These are phyloP conservation scores for Zaprionus ghesquierei DNA, from an alignment of 1,140 invertebrate genomes.

Conservation along the genomic window DNA sequence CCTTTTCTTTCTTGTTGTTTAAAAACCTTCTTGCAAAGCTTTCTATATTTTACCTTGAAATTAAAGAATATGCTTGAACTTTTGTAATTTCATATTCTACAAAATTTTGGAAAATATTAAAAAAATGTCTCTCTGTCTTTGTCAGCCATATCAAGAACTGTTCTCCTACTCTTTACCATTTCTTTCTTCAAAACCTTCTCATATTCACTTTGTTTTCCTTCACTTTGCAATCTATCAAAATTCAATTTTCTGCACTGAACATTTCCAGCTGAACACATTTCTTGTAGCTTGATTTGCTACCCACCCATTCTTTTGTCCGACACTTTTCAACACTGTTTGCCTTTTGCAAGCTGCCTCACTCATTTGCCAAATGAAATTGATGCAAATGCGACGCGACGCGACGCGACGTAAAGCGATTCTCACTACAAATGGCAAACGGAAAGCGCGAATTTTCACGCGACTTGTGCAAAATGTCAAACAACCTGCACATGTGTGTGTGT, in stretches of 20 bases:
- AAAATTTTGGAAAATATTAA: no score
- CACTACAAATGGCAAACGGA: constrained; percentile 12
- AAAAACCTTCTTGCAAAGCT: no score
- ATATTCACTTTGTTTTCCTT: neutral
- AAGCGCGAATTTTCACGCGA: constrained; percentile 8
- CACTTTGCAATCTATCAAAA: neutral
- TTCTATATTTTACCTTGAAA: no score
- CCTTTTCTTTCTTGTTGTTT: no score
- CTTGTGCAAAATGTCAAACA: constrained; percentile 15
- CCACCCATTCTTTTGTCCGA: neutral
- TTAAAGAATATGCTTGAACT: no score
- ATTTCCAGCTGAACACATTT: neutral
- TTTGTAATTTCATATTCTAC: no score
- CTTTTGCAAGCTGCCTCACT: neutral
- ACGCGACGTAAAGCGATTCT: neutral
- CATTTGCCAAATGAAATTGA: constrained; percentile 3
- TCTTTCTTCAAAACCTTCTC: neutral
- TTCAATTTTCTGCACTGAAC: neutral
- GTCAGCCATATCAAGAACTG: no score
- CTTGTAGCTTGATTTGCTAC: neutral
- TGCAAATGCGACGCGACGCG: neutral
- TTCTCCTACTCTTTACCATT: no score
- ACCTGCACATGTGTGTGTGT: neutral
- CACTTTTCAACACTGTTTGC: neutral
- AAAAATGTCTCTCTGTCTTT: no score